Base-by-base conservation (phyloP, 2,113 vertebrate species). In the Cinclus mexicanus region DNA sequence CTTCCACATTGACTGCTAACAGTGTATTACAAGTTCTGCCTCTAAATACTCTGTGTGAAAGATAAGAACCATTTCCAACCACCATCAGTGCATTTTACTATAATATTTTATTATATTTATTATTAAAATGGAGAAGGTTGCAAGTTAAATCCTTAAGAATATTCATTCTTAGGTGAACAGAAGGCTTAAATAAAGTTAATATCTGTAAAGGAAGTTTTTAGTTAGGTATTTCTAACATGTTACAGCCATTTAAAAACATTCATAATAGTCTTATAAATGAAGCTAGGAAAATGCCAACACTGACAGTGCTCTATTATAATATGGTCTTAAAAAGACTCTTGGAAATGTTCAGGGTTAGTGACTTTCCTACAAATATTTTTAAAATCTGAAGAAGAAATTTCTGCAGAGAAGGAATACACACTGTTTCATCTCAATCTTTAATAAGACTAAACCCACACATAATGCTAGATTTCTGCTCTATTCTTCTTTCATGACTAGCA, bases 401-500 rank as follows among this genome's bases (percentile, higher is more conserved):
- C 67, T 89, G 75, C 52, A 85, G 75, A 74, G 91, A 87, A 95
- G 82, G 14, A 28, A 92, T 74, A 72, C 53, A 94, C n/a, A 55
- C 70, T 78, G 90, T 80, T 83, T 93, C 59, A 94, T 64, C 35
- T 79, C 85, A 93, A 75, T 74, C 78, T 89, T 92, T 75, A 85
- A 70, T 53, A 90, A 91, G 67, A 42, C 86, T 93, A 92, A 94
- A 96, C 7, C 75, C 88, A 92, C 68, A 89, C 55, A 96, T 68
- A 95, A 93, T 64, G 82, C 79, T 80, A 72, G 70, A 92, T 91
- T 90, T 94, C 75, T 93, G 53, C 22, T 89, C 77, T 87, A 56
- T 95, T 92, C 95, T 95, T 95, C 97, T 97, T 97, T 97, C 96
- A 96, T 82, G 96, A 95, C 90, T 78, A 96, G 80, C 78, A 69